Percentiles rank a stretch among this genome's conserved stretches.
phyloP scores from a whole-genome alignment of 2,888 invertebrate genomes.

The Anoncus sp. region DNA sequence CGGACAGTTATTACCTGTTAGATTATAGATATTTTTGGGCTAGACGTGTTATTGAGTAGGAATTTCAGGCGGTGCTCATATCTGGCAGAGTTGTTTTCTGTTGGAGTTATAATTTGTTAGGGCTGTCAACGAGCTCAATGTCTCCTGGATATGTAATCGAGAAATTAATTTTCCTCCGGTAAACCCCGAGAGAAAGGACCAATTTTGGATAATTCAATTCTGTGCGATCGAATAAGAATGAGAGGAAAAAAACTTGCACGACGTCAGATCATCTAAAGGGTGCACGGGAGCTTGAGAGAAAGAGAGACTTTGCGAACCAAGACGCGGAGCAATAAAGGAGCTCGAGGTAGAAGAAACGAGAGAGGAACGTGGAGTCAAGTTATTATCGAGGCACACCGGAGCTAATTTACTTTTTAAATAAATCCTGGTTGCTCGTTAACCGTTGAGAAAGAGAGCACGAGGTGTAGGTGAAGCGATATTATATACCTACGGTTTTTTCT shows the following conservation, averaged over 20 bases:
- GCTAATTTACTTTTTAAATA: slow-evolving; percentile 76
- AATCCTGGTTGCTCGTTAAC: slow-evolving; percentile 74
- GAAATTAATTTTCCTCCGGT: no score
- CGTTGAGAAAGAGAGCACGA: slow-evolving; percentile 52
- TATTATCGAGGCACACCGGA: slow-evolving; percentile 72
- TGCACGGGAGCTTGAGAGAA: slow-evolving; percentile 8
- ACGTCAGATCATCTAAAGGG: slow-evolving; percentile 21
- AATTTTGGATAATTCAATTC: slow-evolving; percentile 63
- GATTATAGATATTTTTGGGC: no score
- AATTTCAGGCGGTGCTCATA: no score
- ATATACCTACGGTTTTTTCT: slow-evolving; percentile 43
- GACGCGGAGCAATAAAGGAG: slow-evolving; percentile 22
- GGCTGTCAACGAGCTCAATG: no score
- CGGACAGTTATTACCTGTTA: no score
- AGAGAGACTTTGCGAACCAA: slow-evolving; percentile 22
- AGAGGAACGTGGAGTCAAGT: slow-evolving; percentile 59
- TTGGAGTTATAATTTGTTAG: no score
- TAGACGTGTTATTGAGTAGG: no score
- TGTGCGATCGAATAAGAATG: slow-evolving; percentile 42
- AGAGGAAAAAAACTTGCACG: slow-evolving; percentile 21
- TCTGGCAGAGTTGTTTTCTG: no score
- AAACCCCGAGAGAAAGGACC: no score
- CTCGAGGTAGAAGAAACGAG: slow-evolving; percentile 23
- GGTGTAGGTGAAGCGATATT: slow-evolving; percentile 57
- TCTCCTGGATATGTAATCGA: no score